phyloP scores from a whole-genome alignment of 1,140 invertebrate genomes.

The Pollicipes pollicipes region DNA sequence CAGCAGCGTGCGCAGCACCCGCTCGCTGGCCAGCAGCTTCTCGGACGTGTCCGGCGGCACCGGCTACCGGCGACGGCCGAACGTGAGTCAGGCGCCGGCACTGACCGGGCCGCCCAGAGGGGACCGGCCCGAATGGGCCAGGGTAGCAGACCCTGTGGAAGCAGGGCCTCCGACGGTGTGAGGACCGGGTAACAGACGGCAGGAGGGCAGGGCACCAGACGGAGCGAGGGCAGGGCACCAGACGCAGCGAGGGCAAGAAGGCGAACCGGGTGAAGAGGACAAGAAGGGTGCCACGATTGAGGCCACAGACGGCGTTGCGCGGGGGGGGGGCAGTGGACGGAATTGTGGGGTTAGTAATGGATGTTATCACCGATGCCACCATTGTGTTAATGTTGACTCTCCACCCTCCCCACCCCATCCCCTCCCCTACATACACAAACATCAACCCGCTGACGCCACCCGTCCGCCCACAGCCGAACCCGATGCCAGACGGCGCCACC shows the following conservation, averaged over 20 bases:
- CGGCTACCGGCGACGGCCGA: not conserved
- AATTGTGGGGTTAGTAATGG: no score
- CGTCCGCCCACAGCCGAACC: not conserved
- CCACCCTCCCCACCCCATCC: not conserved
- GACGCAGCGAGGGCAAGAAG: no score
- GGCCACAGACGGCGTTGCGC: no score
- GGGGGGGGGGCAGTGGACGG: no score
- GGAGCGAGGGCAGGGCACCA: no score
- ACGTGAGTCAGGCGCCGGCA: not conserved
- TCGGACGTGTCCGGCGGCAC: not conserved
- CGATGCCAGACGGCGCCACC: not conserved
- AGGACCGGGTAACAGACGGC: no score
- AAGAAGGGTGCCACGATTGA: no score
- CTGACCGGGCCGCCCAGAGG: not conserved
- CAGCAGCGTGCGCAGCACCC: constrained; percentile 40
- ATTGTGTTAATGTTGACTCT: not conserved
- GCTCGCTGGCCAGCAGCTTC: constrained; percentile 14
- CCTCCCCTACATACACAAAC: not conserved
- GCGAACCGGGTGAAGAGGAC: no score
- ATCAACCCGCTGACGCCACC: not conserved
- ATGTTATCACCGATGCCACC: no score
- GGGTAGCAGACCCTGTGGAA: not conserved
- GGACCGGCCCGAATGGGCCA: not conserved
- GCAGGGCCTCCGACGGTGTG: no score
- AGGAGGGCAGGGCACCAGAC: no score